Base-by-base conservation (phyloP, 2,797 vertebrate species). In the Tachyglossus aculeatus region DNA sequence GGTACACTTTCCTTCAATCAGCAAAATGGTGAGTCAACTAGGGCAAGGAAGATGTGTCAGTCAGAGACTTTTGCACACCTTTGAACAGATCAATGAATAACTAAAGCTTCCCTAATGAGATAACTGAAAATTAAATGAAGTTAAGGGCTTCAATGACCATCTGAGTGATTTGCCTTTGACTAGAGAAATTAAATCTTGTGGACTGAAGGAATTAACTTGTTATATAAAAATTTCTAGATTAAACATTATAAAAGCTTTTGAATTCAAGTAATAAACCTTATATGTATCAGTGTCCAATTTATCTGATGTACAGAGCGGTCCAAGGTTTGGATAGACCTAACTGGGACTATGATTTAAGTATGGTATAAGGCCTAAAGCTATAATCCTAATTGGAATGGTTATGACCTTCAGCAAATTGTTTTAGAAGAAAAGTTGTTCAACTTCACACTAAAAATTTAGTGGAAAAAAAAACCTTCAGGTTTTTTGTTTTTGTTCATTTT, bases 381-480 rank as follows among this genome's bases (percentile, higher is more conserved):
- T 66, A 41, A 54, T 61, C 67, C 24, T 62, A 79, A 47, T 56
- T 79, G 72, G 16, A 45, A 50, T 39, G 45, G 69, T 76, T 83
- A 65, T 16, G 21, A 38, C 54, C 81, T 82, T 50, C 36, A 76
- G 65, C 29, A 78, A 51, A 66, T 16, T 47, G n/a, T 40, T 51
- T 78, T 74, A 83, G 52, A 65, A 14, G 36, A 66, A 19, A 73
- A 67, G 68, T 24, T 65, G 67, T 16, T 70, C 25, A 25, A 14
- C n/a, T 32, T 52, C 53, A 76, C 48, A 68, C 39, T 65, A 68
- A 84, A 78, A 76, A 27, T n/a, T n/a, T n/a, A n/a, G n/a, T n/a
- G n/a, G n/a, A n/a, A n/a, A n/a, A n/a, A n/a, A n/a, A n/a, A n/a
- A n/a, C n/a, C n/a, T n/a, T n/a, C n/a, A n/a, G n/a, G n/a, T n/a